Evolutionary conservation across 2,113 vertebrate species (phyloP), one percentile per base, ranked within the genome.

Genomic region (Clarias batrachus): DNA sequence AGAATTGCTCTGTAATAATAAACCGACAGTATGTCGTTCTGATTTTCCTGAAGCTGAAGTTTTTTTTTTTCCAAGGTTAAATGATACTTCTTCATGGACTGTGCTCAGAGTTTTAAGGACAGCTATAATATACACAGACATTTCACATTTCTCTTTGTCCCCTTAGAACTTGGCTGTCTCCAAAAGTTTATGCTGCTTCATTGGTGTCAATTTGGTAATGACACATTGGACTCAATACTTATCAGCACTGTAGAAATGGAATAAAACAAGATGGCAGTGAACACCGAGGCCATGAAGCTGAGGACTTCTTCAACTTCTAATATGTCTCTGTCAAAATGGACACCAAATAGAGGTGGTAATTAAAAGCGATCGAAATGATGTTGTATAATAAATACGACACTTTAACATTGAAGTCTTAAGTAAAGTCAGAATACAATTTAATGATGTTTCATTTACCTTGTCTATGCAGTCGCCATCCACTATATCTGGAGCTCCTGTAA

Each of bases 101-200:
- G 93, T 94, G 27, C 93, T 95, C 79, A 97, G 91, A 0, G 94
- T 93, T 94, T 93, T 76, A 97, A 91, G 77, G 96, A 88, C 56
- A 98, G 89, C 83, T 96, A 95, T 87, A 91, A 89, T 41, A 27
- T 59, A 54, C 86, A 0, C 90, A 86, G 80, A 79, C 92, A 86
- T 89, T 4, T 68, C 87, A 52, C 89, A 88, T 66, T n/a, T 52
- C 33, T 78, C 87, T 52, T 16, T 14, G 19, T 60, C 14, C 8
- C 86, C 33, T 37, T 37, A 37, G 33, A 37, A 37, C 33, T 37
- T 37, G 17, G 91, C 78, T 87, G 97, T 97, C 79, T 96, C 96
- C 89, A 98, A 92, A 91, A 97, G 94, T 71, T 92, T 93, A 95
- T 71, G 8, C 96, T 98, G 90, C 95, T 95, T 83, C 94, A 96